Conservation (phyloP, 2,888 invertebrate species). For the Dastarcus helophoroides region DNA sequence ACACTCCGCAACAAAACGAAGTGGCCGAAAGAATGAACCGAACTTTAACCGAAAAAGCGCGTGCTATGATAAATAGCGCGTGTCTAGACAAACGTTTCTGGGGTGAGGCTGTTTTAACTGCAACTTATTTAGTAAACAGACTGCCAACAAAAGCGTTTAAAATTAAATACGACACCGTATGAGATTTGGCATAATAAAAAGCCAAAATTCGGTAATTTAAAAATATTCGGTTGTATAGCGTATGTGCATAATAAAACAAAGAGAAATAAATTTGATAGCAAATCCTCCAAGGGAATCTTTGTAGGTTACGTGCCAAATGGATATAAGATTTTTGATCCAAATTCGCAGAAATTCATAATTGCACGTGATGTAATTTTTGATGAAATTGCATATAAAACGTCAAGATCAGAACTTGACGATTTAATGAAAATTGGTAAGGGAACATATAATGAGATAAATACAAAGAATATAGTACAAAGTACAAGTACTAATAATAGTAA, state of each 20-base stretch:
- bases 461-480: too few species aligned
- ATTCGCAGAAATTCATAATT: too few species aligned
- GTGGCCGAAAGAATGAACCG: slow-evolving; percentile 29
- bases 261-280: slow-evolving; percentile 26
- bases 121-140: slow-evolving; percentile 25
- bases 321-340: too few species aligned
- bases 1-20: slow-evolving; percentile 29
- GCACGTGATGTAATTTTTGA: too few species aligned
- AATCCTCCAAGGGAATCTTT: slow-evolving; percentile 27
- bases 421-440: too few species aligned
- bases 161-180: slow-evolving; percentile 25
- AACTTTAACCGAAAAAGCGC: slow-evolving; percentile 27
- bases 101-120: slow-evolving; percentile 19
- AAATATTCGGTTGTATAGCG: slow-evolving; percentile 25
- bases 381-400: too few species aligned
- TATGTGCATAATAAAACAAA: slow-evolving; percentile 26
- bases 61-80: slow-evolving; percentile 23
- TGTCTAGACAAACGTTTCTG: slow-evolving; percentile 12
- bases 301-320: slow-evolving; percentile 26
- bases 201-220: slow-evolving; percentile 22
- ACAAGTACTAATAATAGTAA: too few species aligned
- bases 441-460: too few species aligned
- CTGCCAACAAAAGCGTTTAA: slow-evolving; percentile 23
- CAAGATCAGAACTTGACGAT: too few species aligned
- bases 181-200: slow-evolving; percentile 27